These are phyloP conservation scores for Metellina segmentata DNA, from an alignment of 2,888 invertebrate genomes.

Conservation along the genomic window DNA sequence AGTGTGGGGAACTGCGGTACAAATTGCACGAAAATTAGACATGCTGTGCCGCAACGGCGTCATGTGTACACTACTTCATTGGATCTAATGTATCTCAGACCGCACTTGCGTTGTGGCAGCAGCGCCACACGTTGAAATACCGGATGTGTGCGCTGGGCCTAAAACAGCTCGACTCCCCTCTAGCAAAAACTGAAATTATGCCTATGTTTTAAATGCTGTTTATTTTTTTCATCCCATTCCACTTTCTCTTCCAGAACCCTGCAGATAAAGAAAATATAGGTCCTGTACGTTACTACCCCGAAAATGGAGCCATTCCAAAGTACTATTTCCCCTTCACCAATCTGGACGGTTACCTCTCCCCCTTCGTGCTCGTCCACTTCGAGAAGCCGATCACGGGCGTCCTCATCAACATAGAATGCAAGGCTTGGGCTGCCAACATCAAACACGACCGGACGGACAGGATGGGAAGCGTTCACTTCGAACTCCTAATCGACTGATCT, in stretches of 20 bases:
- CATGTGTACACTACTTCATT: no score
- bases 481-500: constrained; percentile 81
- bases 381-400: constrained; percentile 80
- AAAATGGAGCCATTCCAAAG: constrained; percentile 79
- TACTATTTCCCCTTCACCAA: constrained; percentile 82
- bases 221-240: neutral
- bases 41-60: no score
- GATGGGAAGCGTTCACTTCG: constrained; percentile 81
- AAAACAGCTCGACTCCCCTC: neutral
- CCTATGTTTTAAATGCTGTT: neutral
- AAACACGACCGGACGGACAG: constrained; percentile 80
- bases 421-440: constrained; percentile 82
- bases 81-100: no score
- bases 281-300: constrained; percentile 80
- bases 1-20: no score
- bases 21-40: no score
- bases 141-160: no score
- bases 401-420: constrained; percentile 82
- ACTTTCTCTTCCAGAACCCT: constrained; percentile 77
- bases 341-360: constrained; percentile 82
- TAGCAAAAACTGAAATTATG: no score
- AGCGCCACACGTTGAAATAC: no score
- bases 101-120: no score
- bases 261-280: constrained; percentile 82
- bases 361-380: constrained; percentile 82